A percentile compares a stretch with the other conserved stretches of the same genome.
Evolutionary conservation across 2,888 invertebrate species (phyloP).

Genomic region (Lysandra coridon): DNA sequence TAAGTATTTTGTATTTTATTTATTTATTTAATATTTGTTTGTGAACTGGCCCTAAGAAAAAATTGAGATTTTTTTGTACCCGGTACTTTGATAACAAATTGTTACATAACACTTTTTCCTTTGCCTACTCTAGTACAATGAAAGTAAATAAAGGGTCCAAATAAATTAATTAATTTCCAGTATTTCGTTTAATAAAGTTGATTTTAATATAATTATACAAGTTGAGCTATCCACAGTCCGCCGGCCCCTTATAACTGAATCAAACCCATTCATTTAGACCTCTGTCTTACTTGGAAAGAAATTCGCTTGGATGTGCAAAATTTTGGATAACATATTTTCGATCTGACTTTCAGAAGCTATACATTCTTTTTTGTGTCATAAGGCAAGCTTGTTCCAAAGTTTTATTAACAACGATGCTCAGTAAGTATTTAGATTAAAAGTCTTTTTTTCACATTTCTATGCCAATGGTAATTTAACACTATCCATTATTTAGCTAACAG

Average conservation of each 20-base stretch:
- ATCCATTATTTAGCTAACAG: no score
- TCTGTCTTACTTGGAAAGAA: slow-evolving; percentile 62
- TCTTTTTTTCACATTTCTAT: no score
- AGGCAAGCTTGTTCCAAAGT: no score
- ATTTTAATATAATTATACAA: slow-evolving; percentile 10
- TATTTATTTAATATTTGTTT: no score
- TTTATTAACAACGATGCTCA: no score
- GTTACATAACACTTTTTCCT: background rate
- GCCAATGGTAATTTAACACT: no score
- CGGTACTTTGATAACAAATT: background rate
- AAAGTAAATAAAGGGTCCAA: background rate
- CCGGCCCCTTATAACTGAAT: slow-evolving; percentile 55
- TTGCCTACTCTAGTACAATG: background rate
- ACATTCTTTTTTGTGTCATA: no score
- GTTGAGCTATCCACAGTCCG: slow-evolving; percentile 40
- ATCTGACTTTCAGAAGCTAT: background rate
- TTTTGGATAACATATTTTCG: slow-evolving; percentile 32
- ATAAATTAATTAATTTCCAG: slow-evolving; percentile 18
- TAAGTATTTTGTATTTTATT: no score
- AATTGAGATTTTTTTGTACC: background rate
- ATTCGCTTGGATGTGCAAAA: slow-evolving; percentile 48
- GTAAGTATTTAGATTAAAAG: no score
- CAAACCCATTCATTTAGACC: slow-evolving; percentile 69
- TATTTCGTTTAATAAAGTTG: slow-evolving; percentile 24
- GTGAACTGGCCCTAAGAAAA: no score